A percentile compares a stretch with the other conserved stretches of the same genome.
Evolutionary conservation across 2,113 vertebrate species (phyloP).

Genomic region (Poecilia latipinna): DNA sequence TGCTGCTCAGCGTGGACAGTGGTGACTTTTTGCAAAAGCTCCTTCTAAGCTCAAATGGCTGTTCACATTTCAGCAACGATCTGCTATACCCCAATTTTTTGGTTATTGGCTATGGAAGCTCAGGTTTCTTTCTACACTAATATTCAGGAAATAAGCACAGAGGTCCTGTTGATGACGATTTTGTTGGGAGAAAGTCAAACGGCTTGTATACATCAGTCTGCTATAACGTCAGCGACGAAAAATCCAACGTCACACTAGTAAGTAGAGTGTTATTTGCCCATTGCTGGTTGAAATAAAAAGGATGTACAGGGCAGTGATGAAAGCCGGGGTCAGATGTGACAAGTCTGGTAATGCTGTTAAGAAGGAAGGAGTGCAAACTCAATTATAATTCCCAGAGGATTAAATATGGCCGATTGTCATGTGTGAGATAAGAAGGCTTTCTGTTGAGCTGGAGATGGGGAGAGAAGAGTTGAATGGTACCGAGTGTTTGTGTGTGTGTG

Average conservation of each 20-base stretch:
- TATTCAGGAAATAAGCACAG: conserved; percentile 1
- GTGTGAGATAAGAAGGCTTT: conserved; percentile 55
- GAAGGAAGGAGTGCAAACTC: conserved; percentile 68
- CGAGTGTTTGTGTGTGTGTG: not conserved
- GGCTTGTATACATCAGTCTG: conserved; percentile 26
- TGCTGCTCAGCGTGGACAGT: not conserved
- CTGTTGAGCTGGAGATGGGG: conserved; percentile 43
- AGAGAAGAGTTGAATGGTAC: conserved; percentile 31
- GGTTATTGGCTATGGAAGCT: not conserved
- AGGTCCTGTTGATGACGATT: conserved; percentile 6
- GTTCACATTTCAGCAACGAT: not conserved
- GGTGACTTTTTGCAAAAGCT: not conserved
- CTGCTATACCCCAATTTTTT: not conserved
- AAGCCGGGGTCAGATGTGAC: conserved; percentile 67
- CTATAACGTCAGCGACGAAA: conserved; percentile 11
- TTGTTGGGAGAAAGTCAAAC: conserved; percentile 26
- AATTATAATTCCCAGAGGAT: conserved; percentile 75
- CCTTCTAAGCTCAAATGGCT: not conserved
- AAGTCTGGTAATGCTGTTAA: conserved; percentile 59
- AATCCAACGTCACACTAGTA: conserved; percentile 26
- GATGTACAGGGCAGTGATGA: conserved; percentile 9
- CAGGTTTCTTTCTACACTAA: not conserved
- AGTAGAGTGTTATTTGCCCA: conserved; percentile 21
- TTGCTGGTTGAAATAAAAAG: conserved; percentile 24
- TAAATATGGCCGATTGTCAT: conserved; percentile 70